Percentiles rank a stretch among this genome's conserved stretches.
These are phyloP conservation scores for Tinea trinotella DNA, from an alignment of 2,888 invertebrate genomes.

Conservation along the genomic window DNA sequence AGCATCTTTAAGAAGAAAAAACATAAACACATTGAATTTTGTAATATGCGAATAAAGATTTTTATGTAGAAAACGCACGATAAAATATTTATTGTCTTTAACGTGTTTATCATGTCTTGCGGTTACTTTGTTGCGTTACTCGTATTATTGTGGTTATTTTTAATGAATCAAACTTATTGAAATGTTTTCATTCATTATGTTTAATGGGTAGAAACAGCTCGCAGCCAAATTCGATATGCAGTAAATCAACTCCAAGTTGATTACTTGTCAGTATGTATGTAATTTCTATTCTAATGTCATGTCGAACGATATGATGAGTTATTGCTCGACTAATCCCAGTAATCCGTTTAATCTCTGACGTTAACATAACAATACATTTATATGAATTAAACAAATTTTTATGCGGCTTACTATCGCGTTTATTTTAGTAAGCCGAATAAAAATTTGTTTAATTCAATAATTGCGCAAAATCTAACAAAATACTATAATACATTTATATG, in stretches of 20 bases:
- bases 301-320: not conserved
- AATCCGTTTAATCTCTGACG: not conserved
- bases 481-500: not conserved
- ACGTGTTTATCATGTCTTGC: not conserved
- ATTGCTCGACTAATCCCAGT: not conserved
- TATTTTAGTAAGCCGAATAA: too few relatives aligned
- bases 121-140: not conserved
- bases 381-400: too few relatives aligned
- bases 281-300: constrained; percentile 11
- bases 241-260: not conserved
- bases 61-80: not conserved
- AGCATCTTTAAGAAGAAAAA: constrained; percentile 15
- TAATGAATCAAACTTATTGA: not conserved
- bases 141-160: not conserved
- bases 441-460: too few relatives aligned
- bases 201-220: not conserved
- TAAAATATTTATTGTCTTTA: not conserved
- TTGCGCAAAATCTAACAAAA: too few relatives aligned
- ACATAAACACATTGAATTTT: not conserved
- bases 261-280: constrained; percentile 3
- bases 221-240: constrained; percentile 1
- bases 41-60: not conserved
- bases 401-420: too few relatives aligned
- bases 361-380: not conserved
- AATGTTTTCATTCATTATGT: not conserved